Conservation (phyloP, 2,797 vertebrate species). For the Potorous gilbertii region DNA sequence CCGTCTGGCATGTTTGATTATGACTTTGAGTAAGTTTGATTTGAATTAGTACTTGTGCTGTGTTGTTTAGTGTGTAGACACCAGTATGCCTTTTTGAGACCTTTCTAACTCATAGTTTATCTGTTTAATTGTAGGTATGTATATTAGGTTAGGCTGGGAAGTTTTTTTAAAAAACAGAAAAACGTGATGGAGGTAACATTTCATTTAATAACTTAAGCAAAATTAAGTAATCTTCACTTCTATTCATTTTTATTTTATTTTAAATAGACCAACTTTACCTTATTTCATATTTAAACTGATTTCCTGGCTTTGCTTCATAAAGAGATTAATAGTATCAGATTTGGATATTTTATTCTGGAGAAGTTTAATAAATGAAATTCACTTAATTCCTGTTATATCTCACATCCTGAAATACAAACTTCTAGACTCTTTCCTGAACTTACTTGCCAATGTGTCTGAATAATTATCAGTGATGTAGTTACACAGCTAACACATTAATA, state of each 20-base stretch:
- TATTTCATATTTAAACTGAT: conserved; percentile 80
- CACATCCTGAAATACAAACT: conserved; percentile 67
- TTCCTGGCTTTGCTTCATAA: conserved; percentile 85
- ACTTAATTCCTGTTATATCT: conserved; percentile 72
- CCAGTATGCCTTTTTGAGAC: conserved; percentile 78
- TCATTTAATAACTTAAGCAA: conserved; percentile 88
- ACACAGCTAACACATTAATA: conserved; percentile 76
- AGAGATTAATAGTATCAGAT: conserved; percentile 79
- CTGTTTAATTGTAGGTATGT: conserved; percentile 90
- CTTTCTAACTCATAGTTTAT: conserved; percentile 87
- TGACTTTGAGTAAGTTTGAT: conserved; percentile 99
- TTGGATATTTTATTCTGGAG: conserved; percentile 78
- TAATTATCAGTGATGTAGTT: conserved; percentile 71
- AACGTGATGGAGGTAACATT: conserved; percentile 88
- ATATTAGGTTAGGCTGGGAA: conserved; percentile 88
- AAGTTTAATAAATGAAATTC: conserved; percentile 73
- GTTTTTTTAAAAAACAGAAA: conserved; percentile 89
- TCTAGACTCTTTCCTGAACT: conserved; percentile 68
- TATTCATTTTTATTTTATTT: conserved; percentile 82
- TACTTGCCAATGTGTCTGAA: conserved; percentile 70
- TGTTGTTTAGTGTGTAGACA: conserved; percentile 87
- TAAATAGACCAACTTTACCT: conserved; percentile 81
- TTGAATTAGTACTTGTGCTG: conserved; percentile 91
- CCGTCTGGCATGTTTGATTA: conserved; percentile 99
- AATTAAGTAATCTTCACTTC: conserved; percentile 84